Evolutionary conservation across 2,797 vertebrate species (phyloP).

Genomic region (Crenichthys baileyi): DNA sequence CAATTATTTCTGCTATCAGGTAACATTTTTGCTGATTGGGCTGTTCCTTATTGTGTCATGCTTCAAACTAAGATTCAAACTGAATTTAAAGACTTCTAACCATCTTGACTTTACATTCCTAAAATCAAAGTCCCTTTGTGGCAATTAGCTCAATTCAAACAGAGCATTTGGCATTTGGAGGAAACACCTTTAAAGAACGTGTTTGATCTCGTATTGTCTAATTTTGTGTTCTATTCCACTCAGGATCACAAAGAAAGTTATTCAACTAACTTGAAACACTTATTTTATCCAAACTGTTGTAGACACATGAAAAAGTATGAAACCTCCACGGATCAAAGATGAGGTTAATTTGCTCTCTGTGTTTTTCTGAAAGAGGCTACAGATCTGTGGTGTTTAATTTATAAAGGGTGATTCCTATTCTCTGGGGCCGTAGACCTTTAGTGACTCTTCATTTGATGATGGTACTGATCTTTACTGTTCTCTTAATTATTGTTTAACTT

Average conservation of each 20-base stretch:
- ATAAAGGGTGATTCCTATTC: constrained; percentile 46
- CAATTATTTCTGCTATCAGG: not conserved
- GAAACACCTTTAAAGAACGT: constrained; percentile 1
- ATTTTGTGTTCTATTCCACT: constrained; percentile 20
- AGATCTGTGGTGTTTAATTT: constrained; percentile 61
- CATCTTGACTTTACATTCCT: not conserved
- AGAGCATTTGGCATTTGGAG: not conserved
- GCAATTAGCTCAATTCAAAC: constrained; percentile 10
- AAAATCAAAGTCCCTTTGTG: constrained; percentile 5
- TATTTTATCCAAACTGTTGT: constrained; percentile 40
- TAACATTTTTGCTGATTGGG: constrained; percentile 39
- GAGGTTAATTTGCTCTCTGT: constrained; percentile 59
- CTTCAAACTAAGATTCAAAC: constrained; percentile 1
- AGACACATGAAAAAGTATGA: constrained; percentile 40
- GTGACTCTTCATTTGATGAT: constrained; percentile 44
- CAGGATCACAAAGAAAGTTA: constrained; percentile 16
- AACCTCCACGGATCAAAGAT: constrained; percentile 39
- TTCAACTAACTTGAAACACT: constrained; percentile 20
- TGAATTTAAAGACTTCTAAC: not conserved
- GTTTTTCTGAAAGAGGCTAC: constrained; percentile 41
- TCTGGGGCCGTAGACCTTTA: constrained; percentile 20
- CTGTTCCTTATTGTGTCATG: constrained; percentile 38
- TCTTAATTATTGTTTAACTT: not conserved
- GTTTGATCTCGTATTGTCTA: constrained; percentile 18
- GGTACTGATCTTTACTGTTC: not conserved